phyloP scores from a whole-genome alignment of 2,888 invertebrate species.

The Masnerella sp. region DNA sequence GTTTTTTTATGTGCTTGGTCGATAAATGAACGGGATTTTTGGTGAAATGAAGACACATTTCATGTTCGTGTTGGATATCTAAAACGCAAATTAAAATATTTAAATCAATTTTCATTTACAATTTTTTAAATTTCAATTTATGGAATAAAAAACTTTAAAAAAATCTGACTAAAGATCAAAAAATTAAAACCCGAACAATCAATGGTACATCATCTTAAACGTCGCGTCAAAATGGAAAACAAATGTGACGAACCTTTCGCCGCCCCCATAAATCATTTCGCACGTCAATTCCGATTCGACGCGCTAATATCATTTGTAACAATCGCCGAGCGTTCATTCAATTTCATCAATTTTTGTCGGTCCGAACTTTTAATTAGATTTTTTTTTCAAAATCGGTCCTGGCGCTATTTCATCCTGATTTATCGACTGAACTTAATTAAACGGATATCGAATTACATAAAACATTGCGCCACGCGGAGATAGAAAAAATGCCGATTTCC shows the following conservation, averaged over 20 bases:
- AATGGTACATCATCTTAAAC: conserved; percentile 12
- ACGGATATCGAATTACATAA: conserved; percentile 21
- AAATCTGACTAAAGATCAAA: no score
- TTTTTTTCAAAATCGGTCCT: conserved; percentile 10
- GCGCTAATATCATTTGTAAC: conserved; percentile 30
- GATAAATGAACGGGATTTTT: no score
- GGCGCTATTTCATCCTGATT: conserved; percentile 16
- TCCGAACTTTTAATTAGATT: conserved; percentile 27
- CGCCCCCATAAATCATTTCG: conserved; percentile 24
- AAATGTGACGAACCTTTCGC: conserved; percentile 7
- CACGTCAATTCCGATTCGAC: conserved; percentile 27
- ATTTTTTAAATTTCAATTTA: no score
- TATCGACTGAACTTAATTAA: conserved; percentile 26
- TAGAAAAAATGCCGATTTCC: background rate
- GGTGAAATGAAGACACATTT: no score
- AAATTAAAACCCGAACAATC: no score
- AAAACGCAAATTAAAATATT: no score
- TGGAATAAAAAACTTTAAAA: no score
- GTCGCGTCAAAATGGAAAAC: conserved; percentile 3
- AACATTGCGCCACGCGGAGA: background rate
- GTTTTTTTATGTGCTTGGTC: no score
- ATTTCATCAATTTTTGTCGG: conserved; percentile 14
- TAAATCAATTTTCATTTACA: no score
- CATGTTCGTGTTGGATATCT: no score
- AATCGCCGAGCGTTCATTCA: conserved; percentile 19